Evolutionary conservation across 2,888 invertebrate species (phyloP).

Genomic region (Isotomurus palustris): DNA sequence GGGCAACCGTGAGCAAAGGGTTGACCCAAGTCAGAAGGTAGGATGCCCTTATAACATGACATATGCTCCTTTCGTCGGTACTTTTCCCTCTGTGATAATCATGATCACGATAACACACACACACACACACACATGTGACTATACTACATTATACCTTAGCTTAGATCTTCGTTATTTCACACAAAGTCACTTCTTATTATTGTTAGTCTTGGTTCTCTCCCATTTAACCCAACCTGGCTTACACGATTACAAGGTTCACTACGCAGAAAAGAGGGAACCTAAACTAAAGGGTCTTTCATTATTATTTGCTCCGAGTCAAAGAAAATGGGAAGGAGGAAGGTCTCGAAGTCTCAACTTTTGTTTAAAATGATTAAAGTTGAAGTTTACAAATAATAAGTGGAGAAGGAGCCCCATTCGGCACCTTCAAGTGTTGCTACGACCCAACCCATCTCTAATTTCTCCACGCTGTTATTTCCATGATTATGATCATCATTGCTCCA

Average conservation of each 20-base stretch:
- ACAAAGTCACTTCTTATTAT: no score
- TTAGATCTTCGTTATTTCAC: no score
- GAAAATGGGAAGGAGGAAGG: no score
- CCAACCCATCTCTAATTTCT: constrained; percentile 42
- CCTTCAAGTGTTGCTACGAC: constrained; percentile 42
- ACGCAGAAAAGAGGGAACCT: no score
- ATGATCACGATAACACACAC: no score
- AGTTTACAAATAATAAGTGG: constrained; percentile 15
- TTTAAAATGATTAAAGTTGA: constrained; percentile 18
- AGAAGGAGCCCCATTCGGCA: constrained; percentile 38
- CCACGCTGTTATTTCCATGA: constrained; percentile 42
- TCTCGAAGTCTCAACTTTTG: constrained; percentile 12
- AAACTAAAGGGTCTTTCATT: no score
- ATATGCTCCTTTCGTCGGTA: neutral
- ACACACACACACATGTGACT: no score
- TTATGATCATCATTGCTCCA: constrained; percentile 37
- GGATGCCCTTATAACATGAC: constrained; percentile 4
- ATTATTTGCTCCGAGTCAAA: no score
- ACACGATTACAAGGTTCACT: no score
- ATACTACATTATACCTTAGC: no score
- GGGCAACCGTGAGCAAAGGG: neutral
- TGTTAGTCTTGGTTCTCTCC: no score
- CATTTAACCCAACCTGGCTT: constrained; percentile 1
- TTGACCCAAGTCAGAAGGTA: constrained; percentile 2
- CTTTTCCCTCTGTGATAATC: neutral